phyloP scores from a whole-genome alignment of 2,797 vertebrate genomes.

The Epinephelus awoara region DNA sequence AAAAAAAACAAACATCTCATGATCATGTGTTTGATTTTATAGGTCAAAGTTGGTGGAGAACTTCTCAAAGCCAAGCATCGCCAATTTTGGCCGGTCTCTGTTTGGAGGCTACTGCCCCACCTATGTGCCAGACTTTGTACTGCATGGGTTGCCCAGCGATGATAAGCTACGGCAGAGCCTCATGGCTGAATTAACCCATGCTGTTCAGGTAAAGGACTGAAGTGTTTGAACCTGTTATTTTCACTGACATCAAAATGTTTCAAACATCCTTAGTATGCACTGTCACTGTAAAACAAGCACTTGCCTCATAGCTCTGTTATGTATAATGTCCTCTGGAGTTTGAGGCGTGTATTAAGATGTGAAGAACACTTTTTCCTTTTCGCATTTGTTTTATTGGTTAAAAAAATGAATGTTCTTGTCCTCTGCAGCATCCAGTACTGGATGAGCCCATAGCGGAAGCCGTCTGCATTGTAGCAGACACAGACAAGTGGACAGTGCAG shows the following conservation, averaged over 20 bases:
- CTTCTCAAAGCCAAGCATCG: constrained; percentile 94
- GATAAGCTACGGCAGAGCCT: constrained; percentile 95
- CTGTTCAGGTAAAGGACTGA: constrained; percentile 92
- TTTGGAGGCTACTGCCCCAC: constrained; percentile 98
- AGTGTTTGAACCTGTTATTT: background rate
- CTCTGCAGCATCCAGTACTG: constrained; percentile 93
- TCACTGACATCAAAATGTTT: too few relatives aligned
- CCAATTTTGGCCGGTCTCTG: constrained; percentile 97
- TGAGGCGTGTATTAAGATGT: background rate
- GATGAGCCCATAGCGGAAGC: constrained; percentile 99
- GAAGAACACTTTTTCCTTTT: background rate
- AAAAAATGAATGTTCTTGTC: background rate
- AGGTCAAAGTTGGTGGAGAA: constrained; percentile 96
- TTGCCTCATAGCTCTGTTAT: too few relatives aligned
- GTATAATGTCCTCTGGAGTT: background rate
- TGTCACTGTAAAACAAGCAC: too few relatives aligned
- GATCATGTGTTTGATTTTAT: constrained; percentile 42
- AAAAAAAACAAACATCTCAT: background rate
- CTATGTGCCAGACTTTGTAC: constrained; percentile 98
- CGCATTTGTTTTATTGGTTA: background rate
- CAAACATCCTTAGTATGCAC: too few relatives aligned
- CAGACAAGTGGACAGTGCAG: constrained; percentile 97
- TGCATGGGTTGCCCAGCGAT: constrained; percentile 95
- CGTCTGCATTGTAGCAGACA: constrained; percentile 98
- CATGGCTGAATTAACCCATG: constrained; percentile 92